Evolutionary conservation across 1,140 invertebrate genomes (phyloP), one percentile per base, ranked within the genome.

Genomic region (Zaprionus camerounensis): DNA sequence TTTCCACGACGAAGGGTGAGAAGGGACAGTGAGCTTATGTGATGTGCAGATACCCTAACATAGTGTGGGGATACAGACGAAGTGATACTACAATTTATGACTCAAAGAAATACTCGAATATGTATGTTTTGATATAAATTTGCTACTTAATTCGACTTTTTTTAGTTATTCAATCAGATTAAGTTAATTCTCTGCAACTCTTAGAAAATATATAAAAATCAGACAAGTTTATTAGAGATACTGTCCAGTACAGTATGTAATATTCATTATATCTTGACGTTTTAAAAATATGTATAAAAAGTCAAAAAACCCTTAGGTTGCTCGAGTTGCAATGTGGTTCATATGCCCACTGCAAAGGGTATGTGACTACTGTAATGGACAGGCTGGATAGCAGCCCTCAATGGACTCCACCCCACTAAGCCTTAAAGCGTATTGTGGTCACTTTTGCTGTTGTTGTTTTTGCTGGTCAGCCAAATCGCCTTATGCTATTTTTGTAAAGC

Each of bases 371-470:
- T 46, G 31, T 49, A 62, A 69, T 71, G 44, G 34, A 66, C 49
- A 31, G 34, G 15, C 55, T 28, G 44, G 44, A 1, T 13, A 75
- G 34, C 9, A 41, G 34, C 26, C 63, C 58, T 76, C 62, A 61
- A 61, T 62, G 61, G 22, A 36, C 9, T 12, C 38, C 20, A 55
- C 6, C 5, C 5, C 31, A 57, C 67, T 80, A 80, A 80, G 78
- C 76, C 78, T 66, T 58, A 80, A 78, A 80, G 78, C 76, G 76
- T 53, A 70, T 80, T 80, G 78, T 75, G 78, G 78, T 78, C 76
- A 80, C 44, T 67, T 67, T 71, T 62, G 67, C 46, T 61, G 36
- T 51, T 58, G 44, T 26, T 31, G 38, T 51, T 61, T 49, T 74
- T 49, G 49, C 44, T 41, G 67, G 51, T 51, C 68, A 66, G 34